These are phyloP conservation scores for Drosophila niveifrons DNA, from an alignment of 2,888 invertebrate species.

Conservation along the genomic window DNA sequence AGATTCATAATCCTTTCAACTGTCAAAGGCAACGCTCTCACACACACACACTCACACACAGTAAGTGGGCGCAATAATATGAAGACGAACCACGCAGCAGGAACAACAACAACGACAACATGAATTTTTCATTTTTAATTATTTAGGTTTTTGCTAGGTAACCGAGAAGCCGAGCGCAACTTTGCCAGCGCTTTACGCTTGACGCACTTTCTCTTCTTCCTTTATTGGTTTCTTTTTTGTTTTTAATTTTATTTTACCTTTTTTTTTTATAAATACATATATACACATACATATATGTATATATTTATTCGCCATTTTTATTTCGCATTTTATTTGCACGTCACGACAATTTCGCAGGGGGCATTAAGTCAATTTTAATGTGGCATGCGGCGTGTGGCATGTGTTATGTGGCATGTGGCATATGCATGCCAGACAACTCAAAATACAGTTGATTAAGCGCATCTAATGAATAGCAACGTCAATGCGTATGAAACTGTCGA, in stretches of 20 bases:
- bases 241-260: neutral
- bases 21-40: constrained; percentile 36
- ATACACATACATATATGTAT: neutral
- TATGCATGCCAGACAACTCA: constrained; percentile 29
- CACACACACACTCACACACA: neutral
- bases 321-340: constrained; percentile 24
- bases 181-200: constrained; percentile 12
- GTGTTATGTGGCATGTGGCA: constrained; percentile 17
- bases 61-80: constrained; percentile 23
- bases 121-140: constrained; percentile 65
- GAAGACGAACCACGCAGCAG: neutral
- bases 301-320: constrained; percentile 22
- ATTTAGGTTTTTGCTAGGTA: constrained; percentile 68
- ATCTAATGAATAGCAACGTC: constrained; percentile 47
- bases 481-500: constrained; percentile 2
- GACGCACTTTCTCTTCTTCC: constrained; percentile 3
- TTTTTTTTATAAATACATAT: neutral
- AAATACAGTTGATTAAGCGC: constrained; percentile 50
- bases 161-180: constrained; percentile 38
- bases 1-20: constrained; percentile 64
- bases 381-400: constrained; percentile 18
- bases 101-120: constrained; percentile 23
- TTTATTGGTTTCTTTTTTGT: constrained; percentile 32
- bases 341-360: constrained; percentile 5
- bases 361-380: constrained; percentile 37